Conservation (phyloP, 2,797 vertebrate species). For the Pantherophis vulpinus region DNA sequence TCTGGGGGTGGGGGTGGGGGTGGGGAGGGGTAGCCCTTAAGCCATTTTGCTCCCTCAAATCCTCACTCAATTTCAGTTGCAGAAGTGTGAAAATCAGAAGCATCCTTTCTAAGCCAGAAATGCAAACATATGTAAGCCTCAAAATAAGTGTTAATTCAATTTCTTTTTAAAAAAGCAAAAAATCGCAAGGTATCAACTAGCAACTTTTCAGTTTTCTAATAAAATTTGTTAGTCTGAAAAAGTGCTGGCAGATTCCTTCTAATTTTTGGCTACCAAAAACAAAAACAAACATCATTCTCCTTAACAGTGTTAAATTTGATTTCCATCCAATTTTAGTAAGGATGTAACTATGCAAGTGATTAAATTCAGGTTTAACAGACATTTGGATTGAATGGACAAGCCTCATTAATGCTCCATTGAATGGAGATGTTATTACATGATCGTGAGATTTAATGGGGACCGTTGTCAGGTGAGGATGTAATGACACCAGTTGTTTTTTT, state of each 20-base stretch:
- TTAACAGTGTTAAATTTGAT: not conserved
- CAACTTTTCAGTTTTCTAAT: not conserved
- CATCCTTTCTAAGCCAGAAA: not conserved
- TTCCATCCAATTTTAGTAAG: not conserved
- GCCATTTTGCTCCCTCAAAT: not conserved
- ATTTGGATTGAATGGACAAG: not conserved
- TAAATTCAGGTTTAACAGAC: not conserved
- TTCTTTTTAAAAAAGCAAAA: not conserved
- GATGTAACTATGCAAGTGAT: not conserved
- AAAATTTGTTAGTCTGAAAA: not conserved
- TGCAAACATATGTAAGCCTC: not conserved
- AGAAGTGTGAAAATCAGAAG: not conserved
- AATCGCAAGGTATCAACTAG: not conserved
- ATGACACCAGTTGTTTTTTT: not conserved
- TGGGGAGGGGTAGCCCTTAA: not conserved
- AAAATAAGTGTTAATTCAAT: not conserved
- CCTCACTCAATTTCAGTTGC: not conserved
- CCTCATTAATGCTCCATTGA: not conserved
- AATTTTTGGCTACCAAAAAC: not conserved
- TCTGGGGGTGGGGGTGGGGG: too few relatives aligned
- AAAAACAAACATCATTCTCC: not conserved
- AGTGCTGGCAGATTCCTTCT: not conserved
- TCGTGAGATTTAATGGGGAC: not conserved
- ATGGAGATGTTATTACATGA: not conserved
- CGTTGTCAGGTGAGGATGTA: not conserved